Conservation (phyloP, 2,113 vertebrate species). For the Catagonus wagneri region DNA sequence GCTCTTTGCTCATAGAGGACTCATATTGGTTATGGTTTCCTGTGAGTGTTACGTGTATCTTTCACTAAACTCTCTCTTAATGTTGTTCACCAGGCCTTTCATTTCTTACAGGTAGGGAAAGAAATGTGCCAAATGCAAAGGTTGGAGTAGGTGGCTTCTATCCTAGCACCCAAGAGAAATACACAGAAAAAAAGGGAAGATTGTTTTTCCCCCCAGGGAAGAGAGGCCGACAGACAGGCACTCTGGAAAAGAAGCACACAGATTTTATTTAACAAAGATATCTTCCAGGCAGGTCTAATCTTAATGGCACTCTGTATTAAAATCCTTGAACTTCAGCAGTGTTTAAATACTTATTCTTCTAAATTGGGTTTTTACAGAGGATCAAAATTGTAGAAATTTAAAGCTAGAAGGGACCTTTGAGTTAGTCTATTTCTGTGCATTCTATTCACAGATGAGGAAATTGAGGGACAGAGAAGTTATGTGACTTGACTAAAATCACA, state of each 20-base stretch:
- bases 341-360: not conserved
- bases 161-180: not conserved
- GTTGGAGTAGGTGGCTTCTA: not conserved
- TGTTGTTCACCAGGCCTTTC: not conserved
- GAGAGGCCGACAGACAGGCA: not conserved
- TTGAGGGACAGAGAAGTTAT: not conserved
- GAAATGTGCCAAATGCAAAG: not conserved
- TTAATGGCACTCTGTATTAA: not conserved
- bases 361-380: constrained; percentile 23
- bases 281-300: not conserved
- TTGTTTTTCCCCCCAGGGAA: not conserved
- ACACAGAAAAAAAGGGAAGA: not conserved
- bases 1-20: not conserved
- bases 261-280: not conserved
- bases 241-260: not conserved
- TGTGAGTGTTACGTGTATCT: not conserved
- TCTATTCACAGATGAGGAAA: constrained; percentile 36
- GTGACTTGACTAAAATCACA: not conserved
- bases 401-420: not conserved
- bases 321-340: not conserved
- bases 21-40: not conserved
- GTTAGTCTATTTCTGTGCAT: not conserved
- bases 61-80: not conserved
- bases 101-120: not conserved
- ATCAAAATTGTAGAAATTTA: not conserved